These are phyloP conservation scores for Blastomussa wellsi DNA, from an alignment of 92 coral and sea anemone species.

Conservation along the genomic window DNA sequence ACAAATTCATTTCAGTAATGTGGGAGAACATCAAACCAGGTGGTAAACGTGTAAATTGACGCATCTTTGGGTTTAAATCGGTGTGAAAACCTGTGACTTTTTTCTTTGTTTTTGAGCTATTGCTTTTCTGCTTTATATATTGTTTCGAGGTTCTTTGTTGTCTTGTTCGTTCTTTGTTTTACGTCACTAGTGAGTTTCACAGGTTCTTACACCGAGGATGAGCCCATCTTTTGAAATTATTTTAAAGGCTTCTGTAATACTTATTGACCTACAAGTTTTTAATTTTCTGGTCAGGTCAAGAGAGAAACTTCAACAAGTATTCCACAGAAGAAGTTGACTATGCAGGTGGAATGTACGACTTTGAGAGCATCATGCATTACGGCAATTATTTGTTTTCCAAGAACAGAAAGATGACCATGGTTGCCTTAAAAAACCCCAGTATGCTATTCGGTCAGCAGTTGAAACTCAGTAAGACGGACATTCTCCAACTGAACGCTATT, in stretches of 20 bases:
- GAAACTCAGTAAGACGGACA: constrained; percentile 64
- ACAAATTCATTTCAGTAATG: constrained; percentile 53
- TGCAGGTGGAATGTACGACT: constrained; percentile 77
- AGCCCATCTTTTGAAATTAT: background rate
- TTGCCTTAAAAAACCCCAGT: constrained; percentile 66
- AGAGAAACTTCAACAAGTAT: constrained; percentile 66
- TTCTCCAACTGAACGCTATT: constrained; percentile 60
- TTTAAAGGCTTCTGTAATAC: background rate
- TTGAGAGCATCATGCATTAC: constrained; percentile 75
- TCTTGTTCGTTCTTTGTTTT: too few species aligned
- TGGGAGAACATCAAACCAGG: constrained; percentile 73
- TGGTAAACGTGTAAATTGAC: background rate
- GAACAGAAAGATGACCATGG: constrained; percentile 72
- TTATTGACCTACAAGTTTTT: background rate
- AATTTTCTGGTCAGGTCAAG: constrained; percentile 48
- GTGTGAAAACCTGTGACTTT: too few species aligned
- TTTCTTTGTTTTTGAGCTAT: too few species aligned
- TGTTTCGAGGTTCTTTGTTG: too few species aligned
- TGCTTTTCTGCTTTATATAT: too few species aligned
- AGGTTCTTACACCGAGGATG: too few species aligned
- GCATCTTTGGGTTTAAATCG: too few species aligned
- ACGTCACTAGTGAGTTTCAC: too few species aligned
- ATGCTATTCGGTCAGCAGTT: constrained; percentile 55
- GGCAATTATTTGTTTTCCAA: constrained; percentile 79
- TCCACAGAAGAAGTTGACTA: constrained; percentile 59